These are phyloP conservation scores for Tetragonisca angustula DNA, from an alignment of 2,888 invertebrate species.

Conservation along the genomic window DNA sequence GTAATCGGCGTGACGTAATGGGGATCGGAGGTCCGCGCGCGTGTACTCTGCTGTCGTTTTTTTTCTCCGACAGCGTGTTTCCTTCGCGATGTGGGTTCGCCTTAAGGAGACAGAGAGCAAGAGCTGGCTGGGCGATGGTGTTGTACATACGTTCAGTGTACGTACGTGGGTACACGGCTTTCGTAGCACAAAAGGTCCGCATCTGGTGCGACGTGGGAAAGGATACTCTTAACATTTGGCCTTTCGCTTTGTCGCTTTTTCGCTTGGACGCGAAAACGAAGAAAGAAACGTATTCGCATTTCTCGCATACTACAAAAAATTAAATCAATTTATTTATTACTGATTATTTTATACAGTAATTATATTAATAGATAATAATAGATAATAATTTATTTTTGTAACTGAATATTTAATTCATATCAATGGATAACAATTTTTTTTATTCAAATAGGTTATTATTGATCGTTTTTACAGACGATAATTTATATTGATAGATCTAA, in stretches of 20 bases:
- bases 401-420: no score
- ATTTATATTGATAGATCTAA: no score
- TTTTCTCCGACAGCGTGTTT: slow-evolving; percentile 19
- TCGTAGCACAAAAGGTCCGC: slow-evolving; percentile 72
- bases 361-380: no score
- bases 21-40: slow-evolving; percentile 30
- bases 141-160: slow-evolving; percentile 33
- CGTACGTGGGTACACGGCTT: slow-evolving; percentile 61
- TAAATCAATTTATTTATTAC: no score
- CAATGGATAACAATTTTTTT: no score
- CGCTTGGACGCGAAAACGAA: slow-evolving; percentile 7
- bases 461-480: no score
- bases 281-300: neutral
- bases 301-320: neutral
- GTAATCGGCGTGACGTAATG: slow-evolving; percentile 41
- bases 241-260: slow-evolving; percentile 66
- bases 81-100: slow-evolving; percentile 27
- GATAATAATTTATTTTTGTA: no score
- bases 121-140: slow-evolving; percentile 6
- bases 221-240: slow-evolving; percentile 73
- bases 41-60: slow-evolving; percentile 17
- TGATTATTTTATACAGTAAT: no score
- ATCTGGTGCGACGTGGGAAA: slow-evolving; percentile 79
- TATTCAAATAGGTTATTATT: no score
- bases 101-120: slow-evolving; percentile 32